These are phyloP conservation scores for Phalacrocorax aristotelis DNA, from an alignment of 2,113 vertebrate species.

Conservation along the genomic window DNA sequence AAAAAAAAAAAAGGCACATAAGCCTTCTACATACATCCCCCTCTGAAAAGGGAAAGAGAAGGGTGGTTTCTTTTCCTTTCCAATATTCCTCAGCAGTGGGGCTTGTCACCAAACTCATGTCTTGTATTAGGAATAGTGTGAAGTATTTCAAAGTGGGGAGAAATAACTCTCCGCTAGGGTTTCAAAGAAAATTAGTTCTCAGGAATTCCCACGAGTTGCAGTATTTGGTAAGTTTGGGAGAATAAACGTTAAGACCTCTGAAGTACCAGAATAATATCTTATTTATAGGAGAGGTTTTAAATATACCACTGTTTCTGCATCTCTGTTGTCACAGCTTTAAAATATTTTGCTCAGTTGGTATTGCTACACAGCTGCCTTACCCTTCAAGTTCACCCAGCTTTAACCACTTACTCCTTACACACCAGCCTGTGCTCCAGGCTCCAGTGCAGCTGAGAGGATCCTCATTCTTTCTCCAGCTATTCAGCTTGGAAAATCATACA, in stretches of 20 bases:
- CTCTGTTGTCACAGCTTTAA: neutral
- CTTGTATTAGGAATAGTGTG: neutral
- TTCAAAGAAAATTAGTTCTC: neutral
- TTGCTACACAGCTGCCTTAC: neutral
- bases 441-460: neutral
- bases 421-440: neutral
- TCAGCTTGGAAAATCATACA: slow-evolving; percentile 25
- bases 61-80: neutral
- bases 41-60: neutral
- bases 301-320: neutral
- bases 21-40: neutral
- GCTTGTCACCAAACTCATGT: too few species aligned
- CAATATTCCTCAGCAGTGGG: neutral
- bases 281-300: neutral
- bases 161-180: neutral
- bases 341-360: neutral
- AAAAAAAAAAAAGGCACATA: neutral
- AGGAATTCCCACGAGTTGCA: neutral
- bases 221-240: neutral
- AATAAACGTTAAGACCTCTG: neutral
- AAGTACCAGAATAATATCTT: neutral
- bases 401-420: neutral
- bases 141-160: neutral
- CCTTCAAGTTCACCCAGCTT: neutral
- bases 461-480: neutral